Base-by-base conservation (phyloP, 92 coral and sea anemone genomes). In the Blastomussa wellsi region DNA sequence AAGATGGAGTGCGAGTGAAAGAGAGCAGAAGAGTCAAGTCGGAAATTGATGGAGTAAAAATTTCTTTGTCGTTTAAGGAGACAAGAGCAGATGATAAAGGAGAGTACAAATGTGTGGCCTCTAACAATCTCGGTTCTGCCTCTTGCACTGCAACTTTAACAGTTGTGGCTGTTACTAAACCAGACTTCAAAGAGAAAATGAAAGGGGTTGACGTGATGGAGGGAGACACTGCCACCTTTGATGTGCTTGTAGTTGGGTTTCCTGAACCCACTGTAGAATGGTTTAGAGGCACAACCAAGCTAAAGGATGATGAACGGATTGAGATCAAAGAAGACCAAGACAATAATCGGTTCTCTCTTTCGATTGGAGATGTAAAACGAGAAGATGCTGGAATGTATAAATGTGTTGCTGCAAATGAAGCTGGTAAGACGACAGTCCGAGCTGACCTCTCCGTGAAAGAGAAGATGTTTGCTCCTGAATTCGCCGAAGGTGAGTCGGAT, bases 181-280 rank as follows among this genome's bases (percentile, higher is more conserved):
- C 99, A 53, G 95, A 93, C 59, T 94, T 96, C 83, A 76, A 90
- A 69, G 95, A 92, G 33, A 94, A 94, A 74, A 83, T 94, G 90
- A 82, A 88, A 41, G 92, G 91, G 35, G 86, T 88, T 33, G 92
- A 94, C 49, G 93, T 87, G 19, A 78, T 85, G 35, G 98, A 96
- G 79, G 95, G 94, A 12, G 97, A 91, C 24, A 84, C 80, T 70
- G 96, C 99, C 19, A 67, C 79, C 69, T 94, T 94, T 60, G 82
- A 86, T 32, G 97, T 91, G 64, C 89, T 85, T 10, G 91, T 95
- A 3, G 81, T 78, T 38, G 96, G 97, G n/a, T 83, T 89, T 75
- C 99, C 99, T 36, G 94, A 92, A 74, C 98, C 98, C 10, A 87
- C 75, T 80, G 86, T 96, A 17, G 97, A 91, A 55, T 96, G 99